Conservation (phyloP, 1,140 invertebrate species). For the Halesus radiatus region DNA sequence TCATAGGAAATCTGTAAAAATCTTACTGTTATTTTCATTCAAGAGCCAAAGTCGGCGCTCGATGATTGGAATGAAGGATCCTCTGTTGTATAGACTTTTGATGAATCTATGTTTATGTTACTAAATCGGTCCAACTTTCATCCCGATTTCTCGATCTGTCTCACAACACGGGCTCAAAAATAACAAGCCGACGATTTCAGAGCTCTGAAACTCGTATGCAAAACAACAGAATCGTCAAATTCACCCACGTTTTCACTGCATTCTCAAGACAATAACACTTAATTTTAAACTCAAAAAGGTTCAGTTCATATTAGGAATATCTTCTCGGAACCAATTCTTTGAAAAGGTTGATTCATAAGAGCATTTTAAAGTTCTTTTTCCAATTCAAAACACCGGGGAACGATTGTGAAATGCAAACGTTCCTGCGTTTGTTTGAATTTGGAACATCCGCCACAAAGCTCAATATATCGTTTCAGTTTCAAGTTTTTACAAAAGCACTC, state of each 20-base stretch:
- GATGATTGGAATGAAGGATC: no score
- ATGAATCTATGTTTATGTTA: not conserved
- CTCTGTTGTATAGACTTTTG: no score
- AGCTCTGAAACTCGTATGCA: not conserved
- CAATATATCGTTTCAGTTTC: not conserved
- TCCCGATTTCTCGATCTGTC: not conserved
- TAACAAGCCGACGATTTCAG: not conserved
- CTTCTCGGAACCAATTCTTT: not conserved
- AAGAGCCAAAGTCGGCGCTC: no score
- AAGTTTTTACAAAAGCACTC: slow-evolving; percentile 7
- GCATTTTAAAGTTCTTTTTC: not conserved
- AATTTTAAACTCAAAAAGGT: not conserved
- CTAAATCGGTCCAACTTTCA: not conserved
- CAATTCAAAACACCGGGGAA: slow-evolving; percentile 10
- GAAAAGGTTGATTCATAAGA: not conserved
- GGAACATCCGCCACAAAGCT: slow-evolving; percentile 15
- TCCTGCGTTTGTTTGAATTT: slow-evolving; percentile 14
- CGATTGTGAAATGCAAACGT: not conserved
- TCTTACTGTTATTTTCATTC: no score
- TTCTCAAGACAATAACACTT: slow-evolving; percentile 19
- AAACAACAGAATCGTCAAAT: slow-evolving; percentile 19
- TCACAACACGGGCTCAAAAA: not conserved
- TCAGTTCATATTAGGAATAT: not conserved
- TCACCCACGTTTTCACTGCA: slow-evolving; percentile 39
- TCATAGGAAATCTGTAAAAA: no score